These are phyloP conservation scores for Sus cebifrons DNA, from an alignment of 2,797 vertebrate species.

Conservation along the genomic window DNA sequence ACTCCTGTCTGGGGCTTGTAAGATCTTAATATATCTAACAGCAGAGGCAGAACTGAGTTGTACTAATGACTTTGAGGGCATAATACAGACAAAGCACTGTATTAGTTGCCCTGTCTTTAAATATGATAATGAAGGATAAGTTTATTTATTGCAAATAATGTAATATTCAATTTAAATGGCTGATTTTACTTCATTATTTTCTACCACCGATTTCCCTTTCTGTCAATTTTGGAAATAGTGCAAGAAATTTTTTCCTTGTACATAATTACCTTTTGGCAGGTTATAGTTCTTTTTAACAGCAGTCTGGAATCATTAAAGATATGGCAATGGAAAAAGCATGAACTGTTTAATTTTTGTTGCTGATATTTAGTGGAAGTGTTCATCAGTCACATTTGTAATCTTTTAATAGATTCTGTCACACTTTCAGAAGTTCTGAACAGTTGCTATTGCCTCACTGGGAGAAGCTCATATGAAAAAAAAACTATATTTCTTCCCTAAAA, in stretches of 20 bases:
- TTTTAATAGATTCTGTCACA: conserved; percentile 33
- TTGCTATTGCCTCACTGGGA: not conserved
- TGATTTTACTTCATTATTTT: not conserved
- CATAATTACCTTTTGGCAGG: not conserved
- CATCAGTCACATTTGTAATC: not conserved
- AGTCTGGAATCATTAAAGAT: not conserved
- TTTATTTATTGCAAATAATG: conserved; percentile 29
- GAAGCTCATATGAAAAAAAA: not conserved
- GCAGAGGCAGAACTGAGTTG: not conserved
- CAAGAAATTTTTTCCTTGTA: not conserved
- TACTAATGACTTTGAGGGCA: not conserved
- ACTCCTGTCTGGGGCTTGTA: not conserved
- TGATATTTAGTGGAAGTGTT: conserved; percentile 4
- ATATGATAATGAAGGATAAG: not conserved
- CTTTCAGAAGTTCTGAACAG: not conserved
- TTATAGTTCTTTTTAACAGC: not conserved
- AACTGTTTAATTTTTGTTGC: conserved; percentile 50
- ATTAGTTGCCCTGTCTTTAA: not conserved
- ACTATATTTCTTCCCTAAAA: not conserved
- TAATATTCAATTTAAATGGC: not conserved
- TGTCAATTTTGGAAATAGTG: not conserved
- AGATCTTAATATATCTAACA: not conserved
- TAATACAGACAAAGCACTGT: not conserved
- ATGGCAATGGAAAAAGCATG: not conserved
- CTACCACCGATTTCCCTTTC: not conserved